Evolutionary conservation across 2,113 vertebrate species (phyloP), one percentile per base, ranked within the genome.

Genomic region (Nesoenas mayeri): DNA sequence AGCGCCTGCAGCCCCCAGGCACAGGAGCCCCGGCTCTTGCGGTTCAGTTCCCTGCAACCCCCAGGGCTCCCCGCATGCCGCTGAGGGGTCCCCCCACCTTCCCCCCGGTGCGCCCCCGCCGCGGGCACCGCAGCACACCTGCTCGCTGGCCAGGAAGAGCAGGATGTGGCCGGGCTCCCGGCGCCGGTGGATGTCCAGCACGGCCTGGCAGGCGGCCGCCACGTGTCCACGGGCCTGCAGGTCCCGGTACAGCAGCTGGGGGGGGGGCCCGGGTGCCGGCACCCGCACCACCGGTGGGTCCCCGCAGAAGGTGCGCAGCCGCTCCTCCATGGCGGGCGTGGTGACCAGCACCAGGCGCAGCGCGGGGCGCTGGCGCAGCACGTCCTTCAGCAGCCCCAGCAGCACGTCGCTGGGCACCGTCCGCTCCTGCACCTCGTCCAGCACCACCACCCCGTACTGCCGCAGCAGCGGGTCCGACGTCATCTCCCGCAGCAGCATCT

Each of bases 381-480:
- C 98, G 2, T 99, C 99, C 58, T 98, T 98, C 48, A 99, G 98
- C 91, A 99, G 97, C 25, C 99, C 99, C 88, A 99, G 98, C 44
- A 99, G 98, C 26, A 98, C 98, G 14, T 99, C 99, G 0, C 98
- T 99, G 92, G 99, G 96, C 66, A 99, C 98, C 0, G 99, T 99
- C 18, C 99, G 98, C 94, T 99, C 99, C 98, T 99, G 99, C 1
- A 92, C 97, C 97, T 99, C 99, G 8, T 99, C 99, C 97, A 99
- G 77, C 44, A 99, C 98, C 85, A 99, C 97, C 8, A 99, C 96
- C 2, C 98, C 98, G 4, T 99, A 99, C 96, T 98, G 98, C 58
- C 98, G 98, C 83, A 99, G 97, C 93, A 99, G 98, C 1, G 98
- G 98, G 82, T 98, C 98, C 0, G 99, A 99, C 95, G 99, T 99